These are phyloP conservation scores for Xylota sylvarum DNA, from an alignment of 2,888 invertebrate genomes.

Conservation along the genomic window DNA sequence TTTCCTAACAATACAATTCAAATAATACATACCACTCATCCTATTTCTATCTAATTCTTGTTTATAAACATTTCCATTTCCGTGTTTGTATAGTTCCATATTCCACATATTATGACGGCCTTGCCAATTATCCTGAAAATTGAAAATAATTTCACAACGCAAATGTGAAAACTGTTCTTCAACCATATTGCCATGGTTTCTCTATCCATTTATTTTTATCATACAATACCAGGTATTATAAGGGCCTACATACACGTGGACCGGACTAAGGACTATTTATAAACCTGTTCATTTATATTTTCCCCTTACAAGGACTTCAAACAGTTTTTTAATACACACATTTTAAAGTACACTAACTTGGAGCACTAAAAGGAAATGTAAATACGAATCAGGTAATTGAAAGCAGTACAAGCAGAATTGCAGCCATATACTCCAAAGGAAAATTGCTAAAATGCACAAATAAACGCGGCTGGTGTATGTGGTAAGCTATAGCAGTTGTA, in stretches of 20 bases:
- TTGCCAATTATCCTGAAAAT: not conserved
- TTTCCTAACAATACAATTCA: not conserved
- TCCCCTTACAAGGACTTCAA: not conserved
- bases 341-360: not conserved
- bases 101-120: not conserved
- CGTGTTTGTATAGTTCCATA: no score
- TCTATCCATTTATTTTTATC: not conserved
- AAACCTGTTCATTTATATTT: not conserved
- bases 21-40: not conserved
- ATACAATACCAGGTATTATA: not conserved
- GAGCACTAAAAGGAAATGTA: not conserved
- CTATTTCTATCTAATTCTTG: no score
- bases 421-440: constrained; percentile 2
- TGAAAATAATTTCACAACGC: not conserved
- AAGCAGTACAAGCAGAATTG: not conserved
- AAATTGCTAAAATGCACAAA: constrained; percentile 36
- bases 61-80: not conserved
- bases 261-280: not conserved
- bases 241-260: not conserved
- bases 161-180: not conserved
- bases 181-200: not conserved
- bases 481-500: constrained; percentile 31
- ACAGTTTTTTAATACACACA: not conserved
- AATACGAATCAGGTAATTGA: constrained; percentile 15
- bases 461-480: constrained; percentile 29